A percentile compares a stretch with the other conserved stretches of the same genome.
Evolutionary conservation across 1,140 invertebrate genomes (phyloP).

Genomic region (Macrobrachium nipponense): DNA sequence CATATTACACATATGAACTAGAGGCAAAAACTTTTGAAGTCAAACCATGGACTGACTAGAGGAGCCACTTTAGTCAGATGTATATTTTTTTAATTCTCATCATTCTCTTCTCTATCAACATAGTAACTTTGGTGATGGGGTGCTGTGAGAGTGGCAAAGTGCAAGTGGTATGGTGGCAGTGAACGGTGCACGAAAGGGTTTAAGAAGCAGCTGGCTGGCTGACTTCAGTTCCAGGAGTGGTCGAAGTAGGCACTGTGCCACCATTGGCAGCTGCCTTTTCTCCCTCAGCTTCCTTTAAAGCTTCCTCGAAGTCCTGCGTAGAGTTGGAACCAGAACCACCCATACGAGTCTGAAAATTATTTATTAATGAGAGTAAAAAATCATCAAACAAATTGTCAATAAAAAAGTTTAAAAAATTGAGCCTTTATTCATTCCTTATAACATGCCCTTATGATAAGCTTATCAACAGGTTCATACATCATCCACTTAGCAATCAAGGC

Average conservation of each 20-base stretch:
- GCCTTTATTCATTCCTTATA: background rate
- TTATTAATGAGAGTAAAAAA: background rate
- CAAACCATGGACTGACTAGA: slow-evolving; percentile 40
- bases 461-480: too few relatives aligned
- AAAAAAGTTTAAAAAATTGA: too few relatives aligned
- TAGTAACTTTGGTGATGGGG: slow-evolving; percentile 54
- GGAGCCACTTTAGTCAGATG: slow-evolving; percentile 43
- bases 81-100: slow-evolving; percentile 38
- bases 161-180: slow-evolving; percentile 41
- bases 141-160: slow-evolving; percentile 52
- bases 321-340: slow-evolving; percentile 63
- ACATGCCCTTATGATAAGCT: background rate
- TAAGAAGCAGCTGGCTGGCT: slow-evolving; percentile 58
- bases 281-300: slow-evolving; percentile 63
- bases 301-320: slow-evolving; percentile 64
- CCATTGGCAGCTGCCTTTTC: slow-evolving; percentile 61
- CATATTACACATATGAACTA: slow-evolving; percentile 28
- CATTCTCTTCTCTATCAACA: background rate
- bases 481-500: too few relatives aligned
- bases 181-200: slow-evolving; percentile 10
- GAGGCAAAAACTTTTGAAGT: too few relatives aligned
- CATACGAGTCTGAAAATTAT: slow-evolving; percentile 39
- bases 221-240: slow-evolving; percentile 47
- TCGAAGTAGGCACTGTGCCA: slow-evolving; percentile 46
- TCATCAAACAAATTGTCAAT: background rate